Percentiles rank a stretch among this genome's conserved stretches.
phyloP scores from a whole-genome alignment of 2,888 invertebrate species.

The Troglohyphantes excavatus region DNA sequence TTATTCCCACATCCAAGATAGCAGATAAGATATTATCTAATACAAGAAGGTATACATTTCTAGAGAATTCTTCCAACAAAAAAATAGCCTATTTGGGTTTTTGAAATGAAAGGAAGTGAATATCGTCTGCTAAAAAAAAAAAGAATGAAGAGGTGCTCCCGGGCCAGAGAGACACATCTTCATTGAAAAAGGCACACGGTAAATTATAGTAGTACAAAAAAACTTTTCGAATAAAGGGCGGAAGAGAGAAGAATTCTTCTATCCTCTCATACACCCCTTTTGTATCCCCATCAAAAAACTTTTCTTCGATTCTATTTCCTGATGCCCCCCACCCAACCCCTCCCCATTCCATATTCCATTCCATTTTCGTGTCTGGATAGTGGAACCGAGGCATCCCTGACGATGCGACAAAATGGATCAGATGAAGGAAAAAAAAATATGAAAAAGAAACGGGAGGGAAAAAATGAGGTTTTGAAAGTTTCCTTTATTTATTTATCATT shows the following conservation, averaged over 20 bases:
- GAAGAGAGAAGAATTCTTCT: conserved; percentile 8
- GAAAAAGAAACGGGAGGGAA: conserved; percentile 35
- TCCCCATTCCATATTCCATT: conserved; percentile 47
- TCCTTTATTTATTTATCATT: conserved; percentile 65
- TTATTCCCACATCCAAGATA: too few relatives aligned
- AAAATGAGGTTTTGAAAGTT: conserved; percentile 57
- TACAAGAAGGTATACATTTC: too few relatives aligned
- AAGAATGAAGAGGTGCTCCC: not conserved
- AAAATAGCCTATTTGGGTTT: too few relatives aligned
- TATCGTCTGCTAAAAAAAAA: not conserved
- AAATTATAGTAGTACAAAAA: conserved; percentile 30
- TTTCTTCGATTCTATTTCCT: conserved; percentile 63
- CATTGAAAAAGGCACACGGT: conserved; percentile 18
- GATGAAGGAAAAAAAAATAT: not conserved
- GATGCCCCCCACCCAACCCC: not conserved
- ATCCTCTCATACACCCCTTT: conserved; percentile 7
- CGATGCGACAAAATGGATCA: conserved; percentile 58
- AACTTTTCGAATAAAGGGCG: conserved; percentile 1
- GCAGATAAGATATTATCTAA: too few relatives aligned
- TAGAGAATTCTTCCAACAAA: too few relatives aligned
- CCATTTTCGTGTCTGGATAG: conserved; percentile 54
- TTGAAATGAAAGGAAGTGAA: too few relatives aligned
- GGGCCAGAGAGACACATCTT: conserved; percentile 1
- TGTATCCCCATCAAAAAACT: conserved; percentile 65
- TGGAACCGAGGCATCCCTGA: conserved; percentile 32